A percentile compares a stretch with the other conserved stretches of the same genome.
Conservation (phyloP, 2,888 invertebrate species). For the Nesidiocoris tenuis region DNA sequence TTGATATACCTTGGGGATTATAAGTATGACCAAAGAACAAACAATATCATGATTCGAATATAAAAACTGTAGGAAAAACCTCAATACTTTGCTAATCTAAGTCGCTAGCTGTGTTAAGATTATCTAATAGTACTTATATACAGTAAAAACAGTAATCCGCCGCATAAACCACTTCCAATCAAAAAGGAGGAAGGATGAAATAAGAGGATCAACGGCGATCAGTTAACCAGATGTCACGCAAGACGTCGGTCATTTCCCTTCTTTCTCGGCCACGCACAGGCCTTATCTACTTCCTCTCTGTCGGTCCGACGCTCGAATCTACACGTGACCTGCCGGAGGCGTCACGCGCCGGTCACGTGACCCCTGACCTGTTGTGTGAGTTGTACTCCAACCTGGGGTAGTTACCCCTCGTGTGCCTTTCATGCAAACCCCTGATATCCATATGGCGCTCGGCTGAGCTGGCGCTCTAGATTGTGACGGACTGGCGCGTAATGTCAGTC, state of each 20-base stretch:
- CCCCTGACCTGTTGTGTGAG: neutral
- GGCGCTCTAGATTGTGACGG: neutral
- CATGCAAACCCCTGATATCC: neutral
- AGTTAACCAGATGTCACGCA: neutral
- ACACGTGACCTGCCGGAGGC: neutral
- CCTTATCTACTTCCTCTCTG: neutral
- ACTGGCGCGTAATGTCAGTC: neutral
- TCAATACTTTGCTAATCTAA: no score
- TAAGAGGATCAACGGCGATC: neutral
- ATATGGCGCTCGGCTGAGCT: neutral
- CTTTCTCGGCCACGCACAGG: neutral
- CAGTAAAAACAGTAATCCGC: neutral
- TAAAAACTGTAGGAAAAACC: no score
- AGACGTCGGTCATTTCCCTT: neutral
- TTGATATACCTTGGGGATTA: no score
- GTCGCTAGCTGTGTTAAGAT: no score
- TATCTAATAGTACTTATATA: no score
- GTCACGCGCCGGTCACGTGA: neutral
- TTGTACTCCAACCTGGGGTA: no score
- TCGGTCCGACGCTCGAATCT: neutral
- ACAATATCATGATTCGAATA: no score
- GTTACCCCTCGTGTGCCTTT: no score
- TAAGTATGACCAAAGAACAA: no score
- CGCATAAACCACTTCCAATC: neutral
- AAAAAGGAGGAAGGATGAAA: neutral